phyloP scores from a whole-genome alignment of 2,113 vertebrate genomes.

The Dasyprocta punctata region DNA sequence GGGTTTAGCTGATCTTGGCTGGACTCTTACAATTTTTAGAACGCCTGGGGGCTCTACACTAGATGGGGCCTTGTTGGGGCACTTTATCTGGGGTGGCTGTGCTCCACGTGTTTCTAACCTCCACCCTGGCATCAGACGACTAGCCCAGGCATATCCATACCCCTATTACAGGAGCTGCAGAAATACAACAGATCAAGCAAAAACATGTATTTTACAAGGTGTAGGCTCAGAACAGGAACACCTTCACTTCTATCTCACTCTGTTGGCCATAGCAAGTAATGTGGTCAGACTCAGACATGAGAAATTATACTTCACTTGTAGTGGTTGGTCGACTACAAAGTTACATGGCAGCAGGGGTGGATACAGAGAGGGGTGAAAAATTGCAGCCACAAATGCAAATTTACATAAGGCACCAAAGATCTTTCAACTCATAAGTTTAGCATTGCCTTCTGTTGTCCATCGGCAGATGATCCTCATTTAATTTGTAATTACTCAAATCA shows the following conservation, averaged over 20 bases:
- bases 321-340: not conserved
- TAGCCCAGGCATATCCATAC: not conserved
- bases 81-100: not conserved
- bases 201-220: not conserved
- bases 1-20: not conserved
- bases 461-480: slow-evolving; percentile 34
- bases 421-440: not conserved
- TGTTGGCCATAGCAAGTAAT: not conserved
- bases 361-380: not conserved
- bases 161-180: not conserved
- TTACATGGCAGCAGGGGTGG: not conserved
- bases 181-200: not conserved
- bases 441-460: not conserved
- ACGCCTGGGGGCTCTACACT: not conserved
- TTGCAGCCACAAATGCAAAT: not conserved
- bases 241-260: not conserved
- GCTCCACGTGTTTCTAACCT: not conserved
- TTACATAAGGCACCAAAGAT: slow-evolving; percentile 8
- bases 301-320: not conserved
- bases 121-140: not conserved
- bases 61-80: not conserved
- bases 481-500: slow-evolving; percentile 48
- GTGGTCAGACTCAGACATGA: not conserved
- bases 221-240: not conserved
- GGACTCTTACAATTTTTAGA: not conserved